Evolutionary conservation across 1,140 invertebrate species (phyloP), one percentile per base, ranked within the genome.

Genomic region (Lepidostoma basale): DNA sequence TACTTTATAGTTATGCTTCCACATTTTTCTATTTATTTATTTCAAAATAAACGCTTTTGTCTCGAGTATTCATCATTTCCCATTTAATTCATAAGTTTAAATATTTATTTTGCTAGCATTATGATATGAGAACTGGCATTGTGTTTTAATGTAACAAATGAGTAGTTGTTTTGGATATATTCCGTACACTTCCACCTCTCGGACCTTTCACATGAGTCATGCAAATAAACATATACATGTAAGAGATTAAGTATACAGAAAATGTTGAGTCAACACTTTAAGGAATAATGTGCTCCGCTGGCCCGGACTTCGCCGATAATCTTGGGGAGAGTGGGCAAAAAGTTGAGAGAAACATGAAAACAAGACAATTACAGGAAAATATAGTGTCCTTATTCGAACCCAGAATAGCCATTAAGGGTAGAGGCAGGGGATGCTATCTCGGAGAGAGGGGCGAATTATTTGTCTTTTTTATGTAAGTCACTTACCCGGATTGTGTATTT

Each of bases 301-400:
- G 5, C 14, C 39, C 47, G 22, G 23, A 16, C 25, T 47, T 58
- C 28, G 9, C 62, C 64, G 56, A 68, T 68, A 68, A 62, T 68
- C 62, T 67, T 54, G 42, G 56, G 69, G 64, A 68, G 65, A 63
- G 58, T 66, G 9, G 39, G 67, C 66, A 72, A 72, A 72, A 72
- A 72, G 62, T 72, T 67, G 69, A 72, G 66, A 60, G 62, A 72
- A 72, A 72, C 70, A 72, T 68, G 70, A 72, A 72, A 72, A 72
- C 70, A 72, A 68, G 70, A 72, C 70, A 72, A 72, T 72, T 72
- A 72, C 70, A 67, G 62, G 70, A 63, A 68, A 72, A 72, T 72
- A 72, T 72, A 72, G 70, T 72, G 66, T 72, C 70, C 70, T 72
- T 72, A 72, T 68, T 72, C 66, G 66, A 68, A 68, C 66, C 62